Percentiles rank a stretch among this genome's conserved stretches.
phyloP scores from a whole-genome alignment of 2,888 invertebrate genomes.

The Allacma fusca region DNA sequence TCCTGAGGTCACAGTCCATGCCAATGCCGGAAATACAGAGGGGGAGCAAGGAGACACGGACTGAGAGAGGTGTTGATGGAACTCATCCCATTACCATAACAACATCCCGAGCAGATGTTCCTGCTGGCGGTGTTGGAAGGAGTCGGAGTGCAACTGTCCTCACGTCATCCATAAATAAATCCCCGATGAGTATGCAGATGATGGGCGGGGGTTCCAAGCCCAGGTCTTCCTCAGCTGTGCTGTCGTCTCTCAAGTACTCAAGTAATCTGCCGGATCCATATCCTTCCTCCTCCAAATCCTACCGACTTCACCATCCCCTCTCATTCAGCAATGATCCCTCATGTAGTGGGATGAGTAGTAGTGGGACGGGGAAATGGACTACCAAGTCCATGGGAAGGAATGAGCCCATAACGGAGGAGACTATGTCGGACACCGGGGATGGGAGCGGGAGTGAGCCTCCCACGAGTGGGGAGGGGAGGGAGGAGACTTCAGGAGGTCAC shows the following conservation, averaged over 20 bases:
- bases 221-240: slow-evolving; percentile 35
- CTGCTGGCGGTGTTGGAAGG: slow-evolving; percentile 32
- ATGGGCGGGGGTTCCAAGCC: background rate
- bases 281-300: slow-evolving; percentile 2
- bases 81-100: background rate
- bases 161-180: slow-evolving; percentile 34
- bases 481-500: slow-evolving; percentile 6
- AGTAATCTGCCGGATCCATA: background rate
- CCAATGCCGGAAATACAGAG: slow-evolving; percentile 21
- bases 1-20: slow-evolving; percentile 51
- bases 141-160: slow-evolving; percentile 41
- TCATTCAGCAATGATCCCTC: slow-evolving; percentile 19
- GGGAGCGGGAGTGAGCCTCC: slow-evolving; percentile 49
- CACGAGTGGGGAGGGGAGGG: slow-evolving; percentile 31
- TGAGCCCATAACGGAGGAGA: slow-evolving; percentile 42
- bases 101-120: background rate
- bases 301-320: slow-evolving; percentile 21
- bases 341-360: background rate
- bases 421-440: slow-evolving; percentile 46
- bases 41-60: slow-evolving; percentile 25
- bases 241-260: slow-evolving; percentile 20
- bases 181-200: background rate
- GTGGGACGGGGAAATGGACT: slow-evolving; percentile 27
- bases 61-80: background rate
- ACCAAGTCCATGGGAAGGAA: background rate